Conservation (phyloP, 2,797 vertebrate species). For the Hapalemur alaotrensis region DNA sequence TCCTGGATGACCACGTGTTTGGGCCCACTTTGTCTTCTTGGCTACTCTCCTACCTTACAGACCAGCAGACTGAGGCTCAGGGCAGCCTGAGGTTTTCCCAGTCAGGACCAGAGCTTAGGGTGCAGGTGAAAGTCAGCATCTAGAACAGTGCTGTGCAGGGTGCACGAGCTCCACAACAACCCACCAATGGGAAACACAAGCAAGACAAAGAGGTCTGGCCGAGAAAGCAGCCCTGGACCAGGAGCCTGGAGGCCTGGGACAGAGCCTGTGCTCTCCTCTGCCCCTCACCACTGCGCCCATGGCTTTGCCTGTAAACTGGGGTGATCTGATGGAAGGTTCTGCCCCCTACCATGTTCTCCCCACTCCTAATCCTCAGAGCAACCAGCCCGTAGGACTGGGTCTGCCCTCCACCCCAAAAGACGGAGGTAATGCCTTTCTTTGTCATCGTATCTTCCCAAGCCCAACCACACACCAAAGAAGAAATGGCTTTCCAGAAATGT, state of each 20-base stretch:
- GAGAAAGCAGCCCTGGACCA: background rate
- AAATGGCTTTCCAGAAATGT: background rate
- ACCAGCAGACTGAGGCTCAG: background rate
- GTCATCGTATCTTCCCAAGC: background rate
- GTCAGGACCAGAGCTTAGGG: background rate
- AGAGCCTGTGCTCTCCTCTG: rapidly evolving
- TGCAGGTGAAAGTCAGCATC: background rate
- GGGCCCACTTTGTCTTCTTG: background rate
- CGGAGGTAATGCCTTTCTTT: background rate
- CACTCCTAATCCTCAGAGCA: background rate
- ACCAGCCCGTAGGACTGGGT: rapidly evolving
- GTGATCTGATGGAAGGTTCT: background rate
- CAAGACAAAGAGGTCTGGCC: background rate
- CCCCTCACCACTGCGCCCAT: background rate
- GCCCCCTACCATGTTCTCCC: background rate
- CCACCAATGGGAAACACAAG: background rate
- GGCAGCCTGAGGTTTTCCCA: background rate
- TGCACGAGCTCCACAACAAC: rapidly evolving
- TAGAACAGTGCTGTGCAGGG: background rate
- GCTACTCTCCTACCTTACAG: background rate
- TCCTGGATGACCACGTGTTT: background rate
- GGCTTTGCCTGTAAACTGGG: background rate
- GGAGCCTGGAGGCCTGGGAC: background rate
- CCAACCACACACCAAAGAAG: background rate
- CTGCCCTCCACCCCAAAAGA: background rate